Base-by-base conservation (phyloP, 2,113 vertebrate species). In the Cathartes aura region DNA sequence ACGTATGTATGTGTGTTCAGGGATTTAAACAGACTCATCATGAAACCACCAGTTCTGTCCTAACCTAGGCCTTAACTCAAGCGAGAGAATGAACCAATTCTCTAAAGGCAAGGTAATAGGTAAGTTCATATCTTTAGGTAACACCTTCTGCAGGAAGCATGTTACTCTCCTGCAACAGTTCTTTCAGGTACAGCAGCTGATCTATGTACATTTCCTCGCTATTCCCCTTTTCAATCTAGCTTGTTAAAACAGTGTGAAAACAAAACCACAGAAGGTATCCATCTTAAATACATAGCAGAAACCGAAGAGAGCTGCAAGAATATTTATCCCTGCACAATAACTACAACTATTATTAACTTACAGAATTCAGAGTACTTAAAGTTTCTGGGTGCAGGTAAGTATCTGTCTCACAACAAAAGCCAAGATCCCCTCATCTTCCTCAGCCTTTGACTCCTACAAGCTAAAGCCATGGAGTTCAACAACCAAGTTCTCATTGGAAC, bases 21-120 rank as follows among this genome's bases (percentile, higher is more conserved):
- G 8, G 62, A n/a, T 42, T 48, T 18, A 53, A 75, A 56, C 17
- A 64, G 45, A 40, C 11, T 62, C 23, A 32, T 27, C 22, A 6
- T 1, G 3, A 42, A 82, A 62, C 9, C 4, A 3, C 12, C 4
- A 0, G 5, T 47, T 17, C 45, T 87, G 36, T 7, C 21, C 56
- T 66, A 18, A 80, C 27, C 45, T 5, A 26, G 63, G 12, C 45
- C 73, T 64, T 66, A 68, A 21, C 34, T 50, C 36, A 26, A 47
- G 40, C 0, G 0, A 26, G 18, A 60, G 53, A 68, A 32, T 4
- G 4, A 62, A 4, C 3, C 36, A 62, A 4, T 5, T 62, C 27
- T 36, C 50, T 24, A 23, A 40, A 52, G 40, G 20, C 68, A 64
- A 53, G 20, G 34, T 27, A 30, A 62, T 3, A 36, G 58, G 9